Evolutionary conservation across 2,113 vertebrate species (phyloP), one percentile per base, ranked within the genome.

Genomic region (Neopipo cinnamomea): DNA sequence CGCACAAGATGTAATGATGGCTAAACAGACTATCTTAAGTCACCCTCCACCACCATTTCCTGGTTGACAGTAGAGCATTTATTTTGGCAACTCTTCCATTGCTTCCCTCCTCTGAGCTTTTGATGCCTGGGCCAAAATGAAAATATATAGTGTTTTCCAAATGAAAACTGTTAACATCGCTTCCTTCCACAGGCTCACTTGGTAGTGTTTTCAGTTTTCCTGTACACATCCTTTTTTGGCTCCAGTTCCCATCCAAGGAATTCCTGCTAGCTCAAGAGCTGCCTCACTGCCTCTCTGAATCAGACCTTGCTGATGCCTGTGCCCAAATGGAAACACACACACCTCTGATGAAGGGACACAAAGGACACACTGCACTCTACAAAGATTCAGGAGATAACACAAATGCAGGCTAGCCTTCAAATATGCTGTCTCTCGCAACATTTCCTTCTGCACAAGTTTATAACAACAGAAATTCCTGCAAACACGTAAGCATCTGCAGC

Each of bases 121-220:
- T 89, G 83, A 92, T 95, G 83, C 56, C 49, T 24, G 20, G 37
- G 72, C 67, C 92, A 94, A 92, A 96, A 68, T 8, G n/a, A 92
- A 84, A 84, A 90, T 41, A 33, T 74, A 50, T 14, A 80, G 49
- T 35, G 59, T 79, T 95, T 94, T 71, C 58, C 66, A 96, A 95
- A 93, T 33, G 46, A 93, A 87, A 95, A 58, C 46, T 88, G 72
- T 75, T 93, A 88, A 80, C 66, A 52, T 33, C 1, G 0, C 46
- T 93, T 95, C 68, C 66, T 94, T 95, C 76, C 74, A 88, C 68
- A 85, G 15, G 22, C 67, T 84, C 0, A 0, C 72, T 96, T 67
- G 73, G 73, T 3, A 77, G 59, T 89, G 78, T 89, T 89, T 88
- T 93, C 84, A 67, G 3, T 95, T 95, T 96, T 95, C 58, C 68